Evolutionary conservation across 2,888 invertebrate genomes (phyloP).

Genomic region (Silvanus unidentatus): DNA sequence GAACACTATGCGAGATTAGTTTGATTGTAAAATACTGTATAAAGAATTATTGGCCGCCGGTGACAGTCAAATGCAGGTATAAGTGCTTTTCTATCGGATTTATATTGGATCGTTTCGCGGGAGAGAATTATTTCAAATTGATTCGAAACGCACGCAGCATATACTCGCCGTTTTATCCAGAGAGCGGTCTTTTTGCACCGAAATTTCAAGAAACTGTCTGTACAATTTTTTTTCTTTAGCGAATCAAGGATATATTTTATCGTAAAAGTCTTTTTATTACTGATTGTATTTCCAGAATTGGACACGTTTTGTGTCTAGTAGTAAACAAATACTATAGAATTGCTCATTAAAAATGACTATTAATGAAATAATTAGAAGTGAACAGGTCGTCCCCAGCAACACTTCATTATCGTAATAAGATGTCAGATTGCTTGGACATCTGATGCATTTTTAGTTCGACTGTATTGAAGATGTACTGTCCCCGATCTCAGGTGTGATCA

Average conservation of each 20-base stretch:
- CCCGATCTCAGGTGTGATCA: not conserved
- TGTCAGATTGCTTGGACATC: slow-evolving; percentile 27
- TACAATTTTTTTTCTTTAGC: not conserved
- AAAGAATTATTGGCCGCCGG: slow-evolving; percentile 13
- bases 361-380: too few species aligned
- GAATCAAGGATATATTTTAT: too few species aligned
- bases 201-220: not conserved
- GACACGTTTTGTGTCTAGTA: too few species aligned
- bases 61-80: slow-evolving; percentile 24
- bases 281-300: too few species aligned
- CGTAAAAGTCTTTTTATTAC: too few species aligned
- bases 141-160: slow-evolving; percentile 12
- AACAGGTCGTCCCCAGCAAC: slow-evolving; percentile 32
- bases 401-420: slow-evolving; percentile 33
- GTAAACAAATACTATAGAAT: too few species aligned
- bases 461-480: not conserved
- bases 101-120: slow-evolving; percentile 20
- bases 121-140: slow-evolving; percentile 14
- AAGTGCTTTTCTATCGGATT: slow-evolving; percentile 21
- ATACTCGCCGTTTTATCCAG: too few species aligned
- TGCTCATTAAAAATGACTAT: too few species aligned
- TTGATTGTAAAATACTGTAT: too few species aligned
- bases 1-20: not conserved
- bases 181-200: not conserved
- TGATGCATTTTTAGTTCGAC: slow-evolving; percentile 27